phyloP scores from a whole-genome alignment of 2,113 vertebrate species.

The Sylvia atricapilla region DNA sequence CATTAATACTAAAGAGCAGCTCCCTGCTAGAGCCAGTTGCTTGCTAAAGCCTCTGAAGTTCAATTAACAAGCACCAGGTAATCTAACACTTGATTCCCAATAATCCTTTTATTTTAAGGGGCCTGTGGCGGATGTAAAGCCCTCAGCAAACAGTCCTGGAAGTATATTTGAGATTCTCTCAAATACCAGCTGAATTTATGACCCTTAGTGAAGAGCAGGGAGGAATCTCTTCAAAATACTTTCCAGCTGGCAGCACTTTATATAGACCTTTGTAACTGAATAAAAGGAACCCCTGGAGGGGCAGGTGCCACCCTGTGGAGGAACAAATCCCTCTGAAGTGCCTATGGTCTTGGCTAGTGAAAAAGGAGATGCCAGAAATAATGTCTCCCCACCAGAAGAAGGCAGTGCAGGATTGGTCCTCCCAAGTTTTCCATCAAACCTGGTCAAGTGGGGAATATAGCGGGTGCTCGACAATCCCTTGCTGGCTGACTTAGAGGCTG shows the following conservation, averaged over 20 bases:
- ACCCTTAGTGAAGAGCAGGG: constrained; percentile 51
- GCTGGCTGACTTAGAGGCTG: background rate
- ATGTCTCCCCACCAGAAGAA: constrained; percentile 21
- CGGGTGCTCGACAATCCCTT: rapidly evolving
- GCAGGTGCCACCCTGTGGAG: constrained; percentile 59
- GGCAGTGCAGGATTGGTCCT: background rate
- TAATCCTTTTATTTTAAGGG: constrained; percentile 73
- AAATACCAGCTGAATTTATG: constrained; percentile 71
- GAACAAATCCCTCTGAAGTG: constrained; percentile 22
- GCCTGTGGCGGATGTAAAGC: constrained; percentile 52
- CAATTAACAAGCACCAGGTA: constrained; percentile 69
- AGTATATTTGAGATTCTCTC: constrained; percentile 63
- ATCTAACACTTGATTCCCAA: constrained; percentile 66
- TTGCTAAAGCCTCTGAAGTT: constrained; percentile 60
- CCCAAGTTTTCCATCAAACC: background rate
- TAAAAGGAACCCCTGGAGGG: constrained; percentile 47
- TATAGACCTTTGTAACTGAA: constrained; percentile 60
- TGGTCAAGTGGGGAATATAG: background rate
- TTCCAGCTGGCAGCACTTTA: constrained; percentile 69
- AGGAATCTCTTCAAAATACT: constrained; percentile 68
- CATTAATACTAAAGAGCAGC: constrained; percentile 44
- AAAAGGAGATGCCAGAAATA: background rate
- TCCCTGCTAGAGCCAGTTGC: constrained; percentile 60
- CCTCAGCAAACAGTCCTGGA: constrained; percentile 42
- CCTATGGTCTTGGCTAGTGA: background rate